Evolutionary conservation across 1,140 invertebrate species (phyloP).

Genomic region (Drosophila insularis): DNA sequence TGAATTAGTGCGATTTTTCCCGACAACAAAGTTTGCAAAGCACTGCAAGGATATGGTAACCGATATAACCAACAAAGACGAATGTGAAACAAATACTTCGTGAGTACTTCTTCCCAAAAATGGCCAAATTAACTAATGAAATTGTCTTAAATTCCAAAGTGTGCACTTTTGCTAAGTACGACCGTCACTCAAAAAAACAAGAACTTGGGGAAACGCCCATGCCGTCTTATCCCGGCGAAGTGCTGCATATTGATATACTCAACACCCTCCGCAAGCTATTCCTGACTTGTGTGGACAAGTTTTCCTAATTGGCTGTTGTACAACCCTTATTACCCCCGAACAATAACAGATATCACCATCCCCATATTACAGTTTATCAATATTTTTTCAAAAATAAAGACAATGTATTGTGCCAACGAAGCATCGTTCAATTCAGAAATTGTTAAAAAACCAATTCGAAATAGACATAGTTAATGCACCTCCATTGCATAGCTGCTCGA

Average conservation of each 20-base stretch:
- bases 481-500: too few species aligned
- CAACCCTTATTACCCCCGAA: too few species aligned
- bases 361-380: neutral
- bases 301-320: too few species aligned
- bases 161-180: constrained; percentile 20
- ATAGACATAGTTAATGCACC: too few species aligned
- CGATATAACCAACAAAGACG: too few species aligned
- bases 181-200: constrained; percentile 29
- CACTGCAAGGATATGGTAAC: too few species aligned
- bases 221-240: constrained; percentile 22
- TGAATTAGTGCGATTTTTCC: too few species aligned
- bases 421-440: neutral
- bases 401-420: neutral
- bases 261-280: too few species aligned
- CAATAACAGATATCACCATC: too few species aligned
- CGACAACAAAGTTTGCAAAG: too few species aligned
- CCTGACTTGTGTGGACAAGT: too few species aligned
- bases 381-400: neutral
- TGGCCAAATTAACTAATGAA: constrained; percentile 31
- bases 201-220: constrained; percentile 22
- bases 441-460: neutral
- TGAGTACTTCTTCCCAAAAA: constrained; percentile 42
- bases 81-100: constrained; percentile 29
- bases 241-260: constrained; percentile 36
- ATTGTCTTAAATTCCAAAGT: constrained; percentile 30